Evolutionary conservation across 2,888 invertebrate genomes (phyloP).

Genomic region (Campaea margaritaria): DNA sequence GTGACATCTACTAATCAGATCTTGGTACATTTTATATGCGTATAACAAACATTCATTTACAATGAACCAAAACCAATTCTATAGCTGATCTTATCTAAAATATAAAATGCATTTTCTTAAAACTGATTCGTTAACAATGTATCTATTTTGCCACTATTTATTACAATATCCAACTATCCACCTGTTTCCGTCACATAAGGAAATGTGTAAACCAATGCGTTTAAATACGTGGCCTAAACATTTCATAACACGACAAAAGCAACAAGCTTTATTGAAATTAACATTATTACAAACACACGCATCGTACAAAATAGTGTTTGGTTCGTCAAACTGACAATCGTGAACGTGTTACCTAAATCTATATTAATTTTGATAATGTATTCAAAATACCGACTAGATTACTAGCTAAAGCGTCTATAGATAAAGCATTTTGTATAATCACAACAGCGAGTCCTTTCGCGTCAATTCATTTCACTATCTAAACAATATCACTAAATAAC

Average conservation of each 20-base stretch:
- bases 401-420: conserved; percentile 81
- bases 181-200: not conserved
- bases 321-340: conserved; percentile 63
- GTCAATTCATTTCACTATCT: conserved; percentile 76
- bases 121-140: conserved; percentile 6
- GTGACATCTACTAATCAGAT: not conserved
- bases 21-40: conserved; percentile 2
- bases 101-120: conserved; percentile 15
- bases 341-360: conserved; percentile 40
- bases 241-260: conserved; percentile 1
- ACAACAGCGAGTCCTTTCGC: conserved; percentile 74
- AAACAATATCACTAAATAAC: conserved; percentile 79
- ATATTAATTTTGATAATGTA: conserved; percentile 72
- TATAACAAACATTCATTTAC: not conserved
- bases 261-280: conserved; percentile 29
- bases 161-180: conserved; percentile 1
- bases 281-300: conserved; percentile 64
- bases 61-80: conserved; percentile 1
- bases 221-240: not conserved
- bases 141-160: conserved; percentile 8
- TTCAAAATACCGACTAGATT: conserved; percentile 78
- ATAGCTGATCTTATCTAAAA: not conserved
- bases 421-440: conserved; percentile 84
- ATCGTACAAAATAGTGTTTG: conserved; percentile 68
- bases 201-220: not conserved